Percentiles rank a stretch among this genome's conserved stretches.
These are phyloP conservation scores for Excalfactoria chinensis DNA, from an alignment of 2,113 vertebrate genomes.

Conservation along the genomic window DNA sequence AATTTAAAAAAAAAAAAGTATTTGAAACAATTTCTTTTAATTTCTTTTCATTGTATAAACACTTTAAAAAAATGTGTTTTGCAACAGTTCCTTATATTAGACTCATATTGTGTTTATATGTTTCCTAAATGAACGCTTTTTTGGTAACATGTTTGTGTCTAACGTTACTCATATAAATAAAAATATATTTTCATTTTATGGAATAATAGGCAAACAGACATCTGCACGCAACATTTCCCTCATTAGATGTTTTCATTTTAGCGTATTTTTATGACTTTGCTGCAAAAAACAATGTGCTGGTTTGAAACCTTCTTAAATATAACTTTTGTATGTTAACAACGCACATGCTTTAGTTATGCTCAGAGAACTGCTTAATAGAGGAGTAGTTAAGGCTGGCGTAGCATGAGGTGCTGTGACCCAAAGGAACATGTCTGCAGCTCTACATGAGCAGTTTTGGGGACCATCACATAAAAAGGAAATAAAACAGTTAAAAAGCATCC, in stretches of 20 bases:
- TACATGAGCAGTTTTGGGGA: not conserved
- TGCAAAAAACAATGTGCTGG: constrained; percentile 66
- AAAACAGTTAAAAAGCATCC: not conserved
- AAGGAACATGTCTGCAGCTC: not conserved
- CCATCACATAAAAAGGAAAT: not conserved
- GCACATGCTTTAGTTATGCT: constrained; percentile 47
- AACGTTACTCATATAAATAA: constrained; percentile 69
- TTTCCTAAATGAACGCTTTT: constrained; percentile 59
- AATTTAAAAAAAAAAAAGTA: not conserved
- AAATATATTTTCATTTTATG: constrained; percentile 70
- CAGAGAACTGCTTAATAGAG: constrained; percentile 27
- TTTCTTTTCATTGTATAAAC: constrained; percentile 52
- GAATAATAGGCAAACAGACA: constrained; percentile 72
- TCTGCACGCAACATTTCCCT: constrained; percentile 71
- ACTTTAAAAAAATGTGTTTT: constrained; percentile 51
- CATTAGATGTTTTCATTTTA: constrained; percentile 70
- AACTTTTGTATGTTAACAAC: constrained; percentile 57
- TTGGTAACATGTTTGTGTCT: constrained; percentile 58
- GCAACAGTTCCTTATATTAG: constrained; percentile 65
- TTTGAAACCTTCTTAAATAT: constrained; percentile 66
- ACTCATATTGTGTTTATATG: constrained; percentile 50
- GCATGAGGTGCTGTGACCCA: accelerated
- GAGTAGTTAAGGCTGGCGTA: not conserved
- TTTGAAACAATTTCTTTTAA: not conserved
- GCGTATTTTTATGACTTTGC: constrained; percentile 69